These are phyloP conservation scores for Drosophila nigrodunni DNA, from an alignment of 1,140 invertebrate species.

Conservation along the genomic window DNA sequence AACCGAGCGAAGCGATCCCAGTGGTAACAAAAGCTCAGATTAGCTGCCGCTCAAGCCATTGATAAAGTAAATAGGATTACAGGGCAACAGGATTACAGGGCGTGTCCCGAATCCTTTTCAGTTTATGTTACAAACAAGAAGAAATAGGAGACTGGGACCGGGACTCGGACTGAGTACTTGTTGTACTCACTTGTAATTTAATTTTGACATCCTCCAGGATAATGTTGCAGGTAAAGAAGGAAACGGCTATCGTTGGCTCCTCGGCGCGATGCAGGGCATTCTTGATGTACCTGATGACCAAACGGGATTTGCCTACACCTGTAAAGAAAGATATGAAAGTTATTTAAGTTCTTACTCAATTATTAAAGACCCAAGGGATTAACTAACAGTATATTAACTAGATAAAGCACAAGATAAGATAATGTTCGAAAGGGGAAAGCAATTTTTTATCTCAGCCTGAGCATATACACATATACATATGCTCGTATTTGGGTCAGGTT, in stretches of 20 bases:
- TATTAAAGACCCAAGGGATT: too few species aligned
- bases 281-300: conserved; percentile 92
- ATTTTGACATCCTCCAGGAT: conserved; percentile 89
- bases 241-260: conserved; percentile 94
- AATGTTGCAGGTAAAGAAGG: conserved; percentile 94
- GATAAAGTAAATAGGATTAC: conserved; percentile 68
- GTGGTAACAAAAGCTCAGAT: conserved; percentile 66
- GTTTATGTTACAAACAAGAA: neutral
- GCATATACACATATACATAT: too few species aligned
- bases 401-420: too few species aligned
- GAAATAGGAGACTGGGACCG: too few species aligned
- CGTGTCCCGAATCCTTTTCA: neutral
- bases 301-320: conserved; percentile 95
- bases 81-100: conserved; percentile 18
- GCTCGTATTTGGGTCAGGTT: conserved; percentile 1
- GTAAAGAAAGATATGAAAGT: conserved; percentile 64
- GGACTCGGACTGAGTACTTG: neutral
- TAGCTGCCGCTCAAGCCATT: conserved; percentile 50
- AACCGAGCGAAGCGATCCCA: neutral
- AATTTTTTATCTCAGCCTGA: too few species aligned
- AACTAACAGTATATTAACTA: too few species aligned
- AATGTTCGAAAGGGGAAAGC: neutral
- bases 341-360: too few species aligned
- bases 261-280: conserved; percentile 90
- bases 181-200: conserved; percentile 88